A percentile compares a stretch with the other conserved stretches of the same genome.
Evolutionary conservation across 2,113 vertebrate species (phyloP).

Genomic region (Corythoichthys haematopterus): DNA sequence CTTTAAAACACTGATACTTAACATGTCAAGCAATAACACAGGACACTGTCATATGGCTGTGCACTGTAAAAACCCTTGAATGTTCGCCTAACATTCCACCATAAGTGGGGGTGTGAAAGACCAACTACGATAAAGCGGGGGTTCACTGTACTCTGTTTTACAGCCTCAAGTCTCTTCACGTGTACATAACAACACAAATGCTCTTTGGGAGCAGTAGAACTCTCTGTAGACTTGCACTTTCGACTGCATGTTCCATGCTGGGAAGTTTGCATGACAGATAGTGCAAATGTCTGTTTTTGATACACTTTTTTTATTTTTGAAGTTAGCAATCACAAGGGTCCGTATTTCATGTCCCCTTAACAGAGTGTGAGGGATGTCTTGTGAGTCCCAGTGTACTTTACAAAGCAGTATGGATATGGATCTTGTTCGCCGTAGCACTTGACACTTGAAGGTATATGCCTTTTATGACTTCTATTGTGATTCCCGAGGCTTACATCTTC

Average conservation of each 20-base stretch:
- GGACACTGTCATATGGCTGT: neutral
- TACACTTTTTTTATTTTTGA: constrained; percentile 45
- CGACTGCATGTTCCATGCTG: constrained; percentile 63
- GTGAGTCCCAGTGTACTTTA: constrained; percentile 36
- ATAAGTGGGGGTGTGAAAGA: neutral
- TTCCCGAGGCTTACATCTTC: constrained; percentile 39
- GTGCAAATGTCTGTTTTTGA: constrained; percentile 62
- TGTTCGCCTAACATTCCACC: neutral
- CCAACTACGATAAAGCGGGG: neutral
- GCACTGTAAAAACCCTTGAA: neutral
- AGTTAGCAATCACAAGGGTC: constrained; percentile 48
- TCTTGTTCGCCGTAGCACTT: constrained; percentile 57
- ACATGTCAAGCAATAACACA: too few relatives aligned
- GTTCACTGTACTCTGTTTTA: constrained; percentile 4
- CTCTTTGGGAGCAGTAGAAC: constrained; percentile 34
- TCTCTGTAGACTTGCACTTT: constrained; percentile 63
- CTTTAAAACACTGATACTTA: too few relatives aligned
- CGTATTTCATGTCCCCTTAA: constrained; percentile 49
- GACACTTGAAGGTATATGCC: constrained; percentile 37
- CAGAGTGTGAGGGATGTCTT: constrained; percentile 38
- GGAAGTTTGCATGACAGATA: constrained; percentile 66
- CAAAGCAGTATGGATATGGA: constrained; percentile 41
- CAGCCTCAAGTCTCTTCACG: constrained; percentile 45
- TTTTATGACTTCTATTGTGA: constrained; percentile 25
- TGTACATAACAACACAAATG: constrained; percentile 57